Base-by-base conservation (phyloP, 2,113 vertebrate species). In the Pantherophis guttatus region DNA sequence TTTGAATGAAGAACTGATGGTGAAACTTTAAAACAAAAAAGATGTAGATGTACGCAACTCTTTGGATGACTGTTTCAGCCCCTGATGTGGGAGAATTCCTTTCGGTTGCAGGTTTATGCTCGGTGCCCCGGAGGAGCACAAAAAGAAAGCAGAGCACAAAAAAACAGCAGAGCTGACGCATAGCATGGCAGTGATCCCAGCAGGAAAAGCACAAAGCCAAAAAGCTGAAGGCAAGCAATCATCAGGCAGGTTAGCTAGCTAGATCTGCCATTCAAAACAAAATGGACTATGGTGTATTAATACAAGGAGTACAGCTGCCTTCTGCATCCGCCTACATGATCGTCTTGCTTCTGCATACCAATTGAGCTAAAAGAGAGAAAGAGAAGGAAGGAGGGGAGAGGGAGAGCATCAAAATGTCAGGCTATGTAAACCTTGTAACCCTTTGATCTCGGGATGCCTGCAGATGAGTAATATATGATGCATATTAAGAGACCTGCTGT, bases 171-270 rank as follows among this genome's bases (percentile, higher is more conserved):
- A 94, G 95, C 94, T 96, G 95, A 94, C 94, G 95, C 97, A 97
- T 91, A 96, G 96, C 33, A 95, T 97, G 96, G 96, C 96, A 96
- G 95, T 33, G 85, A 89, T 94, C 95, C 95, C 95, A 96, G 95
- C 88, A 12, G 90, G 89, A 91, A 50, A 53, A 94, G 94, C 94
- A 89, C 89, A 44, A 59, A 85, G 86, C 59, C 93, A 92, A 85
- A 88, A 65, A 23, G 93, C 90, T 57, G 89, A 86, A 90, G 54
- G 8, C 29, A 54, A 86, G 12, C 54, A 23, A 89, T 92, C 93
- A 91, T 89, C 39, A 17, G 0, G 89, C 93, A 96, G 95, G 96
- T 96, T 85, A 95, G 48, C 55, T 19, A 54, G 2, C 91, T 11
- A n/a, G 48, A 58, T 33, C 86, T 94, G 86, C 88, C 93, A 89